Percentiles rank a stretch among this genome's conserved stretches.
These are phyloP conservation scores for Drosophila fulvimacula DNA, from an alignment of 2,888 invertebrate species.

Conservation along the genomic window DNA sequence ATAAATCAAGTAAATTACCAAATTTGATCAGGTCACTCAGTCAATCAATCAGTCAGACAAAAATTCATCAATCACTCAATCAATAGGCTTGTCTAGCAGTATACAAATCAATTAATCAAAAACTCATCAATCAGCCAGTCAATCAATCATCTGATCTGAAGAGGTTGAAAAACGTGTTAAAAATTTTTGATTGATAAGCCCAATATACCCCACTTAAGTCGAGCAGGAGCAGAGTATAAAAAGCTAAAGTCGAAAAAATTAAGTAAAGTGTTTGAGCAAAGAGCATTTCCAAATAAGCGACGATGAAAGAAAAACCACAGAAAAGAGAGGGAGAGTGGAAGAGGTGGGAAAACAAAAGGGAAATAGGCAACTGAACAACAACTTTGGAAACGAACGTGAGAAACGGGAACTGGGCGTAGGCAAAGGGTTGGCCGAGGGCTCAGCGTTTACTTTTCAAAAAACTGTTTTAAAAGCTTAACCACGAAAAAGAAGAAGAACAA, in stretches of 20 bases:
- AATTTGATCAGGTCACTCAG: no score
- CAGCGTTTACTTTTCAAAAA: conserved; percentile 71
- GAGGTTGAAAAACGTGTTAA: no score
- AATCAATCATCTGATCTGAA: background rate
- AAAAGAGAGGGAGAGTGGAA: conserved; percentile 22
- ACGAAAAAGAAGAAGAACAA: conserved; percentile 33
- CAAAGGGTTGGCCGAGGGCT: conserved; percentile 3
- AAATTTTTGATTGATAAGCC: background rate
- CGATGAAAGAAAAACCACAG: conserved; percentile 37
- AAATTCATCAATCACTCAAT: background rate
- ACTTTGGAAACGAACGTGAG: conserved; percentile 18
- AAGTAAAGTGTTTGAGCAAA: conserved; percentile 48
- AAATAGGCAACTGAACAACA: conserved; percentile 53
- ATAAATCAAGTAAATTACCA: no score
- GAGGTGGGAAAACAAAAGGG: conserved; percentile 16
- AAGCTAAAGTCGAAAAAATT: conserved; percentile 35
- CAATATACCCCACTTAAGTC: background rate
- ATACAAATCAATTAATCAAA: background rate
- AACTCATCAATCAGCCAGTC: background rate
- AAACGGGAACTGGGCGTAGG: background rate
- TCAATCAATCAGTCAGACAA: no score
- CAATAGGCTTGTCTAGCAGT: no score
- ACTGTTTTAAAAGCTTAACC: conserved; percentile 80
- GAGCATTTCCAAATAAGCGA: conserved; percentile 52
- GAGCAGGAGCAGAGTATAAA: background rate